These are phyloP conservation scores for Craniophora ligustri DNA, from an alignment of 2,888 invertebrate species.

Conservation along the genomic window DNA sequence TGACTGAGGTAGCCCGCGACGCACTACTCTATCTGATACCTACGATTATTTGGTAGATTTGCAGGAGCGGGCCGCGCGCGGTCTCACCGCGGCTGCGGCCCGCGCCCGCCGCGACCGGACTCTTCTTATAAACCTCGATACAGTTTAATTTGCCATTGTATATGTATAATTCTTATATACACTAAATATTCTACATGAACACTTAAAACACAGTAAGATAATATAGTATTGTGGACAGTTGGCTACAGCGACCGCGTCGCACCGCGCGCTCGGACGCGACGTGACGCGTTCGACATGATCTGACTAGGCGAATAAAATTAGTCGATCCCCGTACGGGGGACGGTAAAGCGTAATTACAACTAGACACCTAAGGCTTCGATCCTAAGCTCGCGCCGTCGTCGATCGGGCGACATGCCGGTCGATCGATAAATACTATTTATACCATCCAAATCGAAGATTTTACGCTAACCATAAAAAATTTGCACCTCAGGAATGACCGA, in stretches of 20 bases:
- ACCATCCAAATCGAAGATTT: constrained; percentile 58
- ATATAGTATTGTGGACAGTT: constrained; percentile 82
- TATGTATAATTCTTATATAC: constrained; percentile 84
- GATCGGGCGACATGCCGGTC: constrained; percentile 42
- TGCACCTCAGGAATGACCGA: constrained; percentile 55
- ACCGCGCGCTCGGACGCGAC: constrained; percentile 57
- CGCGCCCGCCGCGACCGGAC: constrained; percentile 59
- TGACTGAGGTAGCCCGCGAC: constrained; percentile 87
- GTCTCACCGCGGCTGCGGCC: constrained; percentile 52
- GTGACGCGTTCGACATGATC: constrained; percentile 75
- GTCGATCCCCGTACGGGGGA: constrained; percentile 72
- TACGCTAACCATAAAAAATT: constrained; percentile 57
- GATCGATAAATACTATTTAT: constrained; percentile 54
- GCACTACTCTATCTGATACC: constrained; percentile 72
- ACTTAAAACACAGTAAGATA: constrained; percentile 85
- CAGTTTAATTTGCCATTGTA: constrained; percentile 66
- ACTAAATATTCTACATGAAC: constrained; percentile 85
- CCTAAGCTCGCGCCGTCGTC: constrained; percentile 42
- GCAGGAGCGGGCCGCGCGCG: constrained; percentile 56
- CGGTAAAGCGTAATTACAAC: constrained; percentile 82
- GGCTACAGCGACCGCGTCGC: constrained; percentile 74
- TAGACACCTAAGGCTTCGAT: constrained; percentile 60
- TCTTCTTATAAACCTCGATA: constrained; percentile 56
- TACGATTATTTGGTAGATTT: constrained; percentile 67
- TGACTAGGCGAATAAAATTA: constrained; percentile 84